A percentile compares a stretch with the other conserved stretches of the same genome.
Evolutionary conservation across 2,113 vertebrate species (phyloP).

Genomic region (Morone saxatilis): DNA sequence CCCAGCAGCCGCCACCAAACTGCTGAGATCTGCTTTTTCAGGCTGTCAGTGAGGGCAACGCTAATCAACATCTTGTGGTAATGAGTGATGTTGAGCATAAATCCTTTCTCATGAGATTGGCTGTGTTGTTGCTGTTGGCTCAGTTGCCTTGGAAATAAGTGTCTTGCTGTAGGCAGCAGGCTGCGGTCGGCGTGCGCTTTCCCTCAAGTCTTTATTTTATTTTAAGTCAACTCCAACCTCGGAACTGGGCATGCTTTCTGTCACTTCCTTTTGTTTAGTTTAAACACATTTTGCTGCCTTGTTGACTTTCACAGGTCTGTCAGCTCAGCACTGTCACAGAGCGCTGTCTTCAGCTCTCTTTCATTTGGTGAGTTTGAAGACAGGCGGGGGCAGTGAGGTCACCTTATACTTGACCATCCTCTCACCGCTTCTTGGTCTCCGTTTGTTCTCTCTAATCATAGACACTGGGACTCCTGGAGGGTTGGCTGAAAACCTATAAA

Average conservation of each 20-base stretch:
- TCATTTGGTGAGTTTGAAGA: slow-evolving; percentile 2
- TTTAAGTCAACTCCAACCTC: neutral
- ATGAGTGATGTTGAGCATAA: slow-evolving; percentile 93
- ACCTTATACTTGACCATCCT: slow-evolving; percentile 9
- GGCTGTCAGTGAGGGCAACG: slow-evolving; percentile 87
- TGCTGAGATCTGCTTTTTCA: slow-evolving; percentile 64
- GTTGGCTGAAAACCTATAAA: slow-evolving; percentile 6
- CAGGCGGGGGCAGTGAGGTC: neutral
- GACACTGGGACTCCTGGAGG: neutral
- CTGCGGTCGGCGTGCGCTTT: slow-evolving; percentile 77
- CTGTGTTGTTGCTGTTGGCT: slow-evolving; percentile 86
- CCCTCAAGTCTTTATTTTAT: slow-evolving; percentile 7
- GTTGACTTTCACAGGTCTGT: slow-evolving; percentile 9
- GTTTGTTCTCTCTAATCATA: slow-evolving; percentile 1
- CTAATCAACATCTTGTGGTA: slow-evolving; percentile 92
- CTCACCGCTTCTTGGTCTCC: neutral
- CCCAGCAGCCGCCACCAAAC: slow-evolving; percentile 53
- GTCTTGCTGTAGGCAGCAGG: slow-evolving; percentile 82
- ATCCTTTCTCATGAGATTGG: slow-evolving; percentile 83
- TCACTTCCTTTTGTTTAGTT: slow-evolving; percentile 25
- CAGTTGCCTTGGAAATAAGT: slow-evolving; percentile 87
- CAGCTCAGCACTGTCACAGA: neutral
- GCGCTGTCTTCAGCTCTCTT: neutral
- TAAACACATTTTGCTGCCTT: slow-evolving; percentile 14
- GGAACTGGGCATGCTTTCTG: slow-evolving; percentile 2